Percentiles rank a stretch among this genome's conserved stretches.
Evolutionary conservation across 2,113 vertebrate species (phyloP).

Genomic region (Typhlomys cinereus): DNA sequence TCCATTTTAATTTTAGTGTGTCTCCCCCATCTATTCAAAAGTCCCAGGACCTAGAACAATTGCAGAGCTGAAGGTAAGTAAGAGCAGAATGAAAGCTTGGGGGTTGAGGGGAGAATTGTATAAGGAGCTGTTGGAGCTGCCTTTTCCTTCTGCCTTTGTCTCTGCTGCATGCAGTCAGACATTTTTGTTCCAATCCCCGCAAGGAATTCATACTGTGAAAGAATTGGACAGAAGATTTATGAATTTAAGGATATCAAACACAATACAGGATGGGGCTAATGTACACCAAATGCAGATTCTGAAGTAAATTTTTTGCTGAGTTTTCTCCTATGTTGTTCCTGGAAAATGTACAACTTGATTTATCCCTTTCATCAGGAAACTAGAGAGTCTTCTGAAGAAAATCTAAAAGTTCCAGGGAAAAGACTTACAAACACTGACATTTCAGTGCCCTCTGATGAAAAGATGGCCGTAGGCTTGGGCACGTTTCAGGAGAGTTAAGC

Average conservation of each 20-base stretch:
- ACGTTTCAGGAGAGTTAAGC: not conserved
- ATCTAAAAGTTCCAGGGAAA: not conserved
- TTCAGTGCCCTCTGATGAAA: not conserved
- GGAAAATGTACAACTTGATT: not conserved
- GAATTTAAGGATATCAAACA: not conserved
- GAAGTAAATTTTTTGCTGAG: not conserved
- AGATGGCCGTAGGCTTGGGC: not conserved
- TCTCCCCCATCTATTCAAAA: not conserved
- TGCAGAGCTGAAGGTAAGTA: not conserved
- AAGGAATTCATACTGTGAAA: constrained; percentile 2
- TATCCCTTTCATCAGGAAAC: not conserved
- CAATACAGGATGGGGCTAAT: not conserved
- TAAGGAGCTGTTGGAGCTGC: not conserved
- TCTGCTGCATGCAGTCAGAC: not conserved
- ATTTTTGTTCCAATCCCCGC: not conserved
- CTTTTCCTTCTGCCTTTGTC: not conserved
- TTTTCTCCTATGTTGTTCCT: not conserved
- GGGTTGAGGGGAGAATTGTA: not conserved
- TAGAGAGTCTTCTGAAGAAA: constrained; percentile 23
- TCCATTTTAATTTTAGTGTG: not conserved
- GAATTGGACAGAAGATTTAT: constrained; percentile 3
- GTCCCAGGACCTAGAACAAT: not conserved
- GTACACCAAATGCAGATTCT: not conserved
- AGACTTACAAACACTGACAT: constrained; percentile 9
- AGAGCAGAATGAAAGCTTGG: not conserved